Conservation (phyloP, 1,140 invertebrate genomes). For the Aphaenogaster floridana region DNA sequence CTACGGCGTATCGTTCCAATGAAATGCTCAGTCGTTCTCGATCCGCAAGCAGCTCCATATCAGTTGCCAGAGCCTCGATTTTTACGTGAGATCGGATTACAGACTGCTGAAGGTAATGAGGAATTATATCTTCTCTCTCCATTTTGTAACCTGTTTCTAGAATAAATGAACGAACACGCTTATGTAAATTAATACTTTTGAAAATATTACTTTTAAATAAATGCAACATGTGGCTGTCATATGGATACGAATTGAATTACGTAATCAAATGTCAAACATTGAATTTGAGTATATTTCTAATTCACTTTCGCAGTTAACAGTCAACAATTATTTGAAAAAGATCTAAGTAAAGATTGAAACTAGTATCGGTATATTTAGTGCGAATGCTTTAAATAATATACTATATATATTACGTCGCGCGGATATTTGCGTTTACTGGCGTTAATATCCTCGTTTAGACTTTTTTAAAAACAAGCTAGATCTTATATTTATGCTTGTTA, state of each 20-base stretch:
- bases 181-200: neutral
- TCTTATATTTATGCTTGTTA: too few relatives aligned
- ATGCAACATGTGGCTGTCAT: neutral
- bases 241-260: neutral
- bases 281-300: neutral
- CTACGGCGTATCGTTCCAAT: neutral
- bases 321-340: neutral
- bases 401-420: too few relatives aligned
- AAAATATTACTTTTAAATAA: conserved; percentile 11
- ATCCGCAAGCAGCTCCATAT: neutral
- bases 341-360: neutral
- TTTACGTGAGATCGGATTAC: neutral
- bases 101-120: conserved; percentile 1
- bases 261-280: neutral
- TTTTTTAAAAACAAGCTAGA: too few relatives aligned
- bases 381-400: neutral
- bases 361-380: neutral
- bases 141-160: neutral
- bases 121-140: neutral
- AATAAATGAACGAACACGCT: neutral
- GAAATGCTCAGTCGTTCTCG: conserved; percentile 1
- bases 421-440: too few relatives aligned
- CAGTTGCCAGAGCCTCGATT: neutral
- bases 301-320: neutral
- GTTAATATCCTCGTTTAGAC: too few relatives aligned